Evolutionary conservation across 2,113 vertebrate genomes (phyloP), one percentile per base, ranked within the genome.

Genomic region (Nansenia antarctica): DNA sequence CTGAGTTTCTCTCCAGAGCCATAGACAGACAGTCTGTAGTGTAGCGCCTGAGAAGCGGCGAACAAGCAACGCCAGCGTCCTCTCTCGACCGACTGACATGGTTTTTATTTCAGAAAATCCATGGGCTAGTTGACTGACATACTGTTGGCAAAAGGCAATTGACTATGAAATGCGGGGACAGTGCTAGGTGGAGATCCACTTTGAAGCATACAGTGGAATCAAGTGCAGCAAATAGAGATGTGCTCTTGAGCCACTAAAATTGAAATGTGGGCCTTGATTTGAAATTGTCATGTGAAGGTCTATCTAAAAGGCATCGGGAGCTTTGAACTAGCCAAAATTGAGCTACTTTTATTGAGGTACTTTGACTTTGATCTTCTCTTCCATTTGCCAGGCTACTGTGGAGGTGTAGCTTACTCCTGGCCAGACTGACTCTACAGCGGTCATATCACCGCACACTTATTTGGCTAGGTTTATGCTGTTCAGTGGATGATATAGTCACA

Each of bases 61-160:
- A n/a, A n/a, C n/a, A n/a, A n/a, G n/a, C n/a, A n/a, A n/a, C n/a
- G n/a, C n/a, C n/a, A n/a, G n/a, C n/a, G n/a, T n/a, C n/a, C n/a
- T n/a, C n/a, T n/a, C n/a, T n/a, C n/a, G n/a, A n/a, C n/a, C n/a
- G n/a, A n/a, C 5, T 32, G 15, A 34, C n/a, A 34, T 1, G n/a
- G 14, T 34, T n/a, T 35, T 29, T 30, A 26, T 70, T 37, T 4
- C 14, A 35, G 0, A 68, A 7, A 52, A 8, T 3, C 15, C 58
- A 74, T 42, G 5, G 0, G 1, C 18, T n/a, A n/a, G 42, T 37
- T 72, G 27, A 26, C 34, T 9, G n/a, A 30, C 24, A 58, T 2
- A 34, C 2, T n/a, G 9, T 27, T 24, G 52, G 53, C 32, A 15
- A 72, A 73, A 85, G 52, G 39, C 24, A 62, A 24, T 15, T 39